Conservation (phyloP, 1,140 invertebrate genomes). For the Myzus persicae region DNA sequence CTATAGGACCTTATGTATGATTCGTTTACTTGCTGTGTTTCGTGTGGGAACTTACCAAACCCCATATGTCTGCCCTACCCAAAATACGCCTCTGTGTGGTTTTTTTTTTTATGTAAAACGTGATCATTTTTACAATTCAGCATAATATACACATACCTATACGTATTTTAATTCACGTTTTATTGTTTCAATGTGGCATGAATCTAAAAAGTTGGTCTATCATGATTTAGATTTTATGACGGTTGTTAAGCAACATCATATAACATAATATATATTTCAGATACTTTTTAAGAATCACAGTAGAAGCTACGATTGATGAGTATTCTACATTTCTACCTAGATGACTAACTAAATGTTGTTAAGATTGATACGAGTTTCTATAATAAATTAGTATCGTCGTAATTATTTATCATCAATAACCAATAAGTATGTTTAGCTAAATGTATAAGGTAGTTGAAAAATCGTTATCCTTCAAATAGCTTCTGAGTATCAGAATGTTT, state of each 20-base stretch:
- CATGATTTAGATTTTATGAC: neutral
- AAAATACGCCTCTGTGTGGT: neutral
- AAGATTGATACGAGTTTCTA: neutral
- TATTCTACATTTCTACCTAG: neutral
- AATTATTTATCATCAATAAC: neutral
- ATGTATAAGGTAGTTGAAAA: neutral
- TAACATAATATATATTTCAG: neutral
- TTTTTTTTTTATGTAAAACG: neutral
- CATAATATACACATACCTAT: neutral
- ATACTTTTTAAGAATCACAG: neutral
- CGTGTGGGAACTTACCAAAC: neutral
- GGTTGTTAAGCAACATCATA: neutral
- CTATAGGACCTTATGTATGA: neutral
- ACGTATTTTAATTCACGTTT: neutral
- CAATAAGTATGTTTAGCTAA: neutral
- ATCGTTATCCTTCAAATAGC: neutral
- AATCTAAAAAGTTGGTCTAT: neutral
- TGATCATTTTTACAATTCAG: neutral
- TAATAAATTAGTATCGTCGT: neutral
- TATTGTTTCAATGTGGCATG: neutral
- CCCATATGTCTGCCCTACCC: neutral
- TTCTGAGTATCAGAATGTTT: too few relatives aligned
- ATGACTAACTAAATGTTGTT: neutral
- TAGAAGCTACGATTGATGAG: slow-evolving; percentile 6
- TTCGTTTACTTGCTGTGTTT: neutral